These are phyloP conservation scores for Eciton burchellii DNA, from an alignment of 1,140 invertebrate genomes.

Conservation along the genomic window DNA sequence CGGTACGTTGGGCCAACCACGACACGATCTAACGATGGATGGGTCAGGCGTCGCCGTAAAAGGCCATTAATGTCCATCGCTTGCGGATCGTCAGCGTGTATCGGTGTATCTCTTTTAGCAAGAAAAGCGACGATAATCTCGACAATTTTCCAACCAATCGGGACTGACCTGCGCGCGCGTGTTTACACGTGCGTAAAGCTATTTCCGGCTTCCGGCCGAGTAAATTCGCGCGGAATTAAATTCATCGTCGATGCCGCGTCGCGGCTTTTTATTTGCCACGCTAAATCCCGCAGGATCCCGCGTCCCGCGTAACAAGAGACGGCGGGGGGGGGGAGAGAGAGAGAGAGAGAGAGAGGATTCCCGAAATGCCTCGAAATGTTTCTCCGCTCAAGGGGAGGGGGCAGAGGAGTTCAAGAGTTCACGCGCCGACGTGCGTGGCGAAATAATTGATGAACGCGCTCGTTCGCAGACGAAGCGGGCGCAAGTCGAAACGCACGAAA, in stretches of 20 bases:
- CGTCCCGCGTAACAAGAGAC: conserved; percentile 33
- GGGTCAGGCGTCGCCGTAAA: conserved; percentile 60
- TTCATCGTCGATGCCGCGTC: background rate
- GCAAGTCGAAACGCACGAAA: no score
- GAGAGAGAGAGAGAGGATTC: no score
- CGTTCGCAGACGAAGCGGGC: no score
- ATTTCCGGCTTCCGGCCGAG: background rate
- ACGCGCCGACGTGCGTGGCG: background rate
- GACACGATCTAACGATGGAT: conserved; percentile 55
- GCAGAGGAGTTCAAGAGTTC: background rate
- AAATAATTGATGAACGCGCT: no score
- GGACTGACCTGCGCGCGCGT: background rate
- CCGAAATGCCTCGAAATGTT: no score
- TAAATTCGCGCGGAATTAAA: conserved; percentile 13
- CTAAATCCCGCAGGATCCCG: no score
- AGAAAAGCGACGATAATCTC: conserved; percentile 31
- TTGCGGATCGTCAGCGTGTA: conserved; percentile 53
- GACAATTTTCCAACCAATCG: background rate
- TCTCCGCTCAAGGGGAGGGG: conserved; percentile 13
- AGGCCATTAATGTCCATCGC: conserved; percentile 68
- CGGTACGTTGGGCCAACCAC: background rate
- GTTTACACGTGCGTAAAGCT: no score
- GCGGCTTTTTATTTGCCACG: no score
- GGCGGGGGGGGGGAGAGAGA: no score
- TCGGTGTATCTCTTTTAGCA: conserved; percentile 45